Base-by-base conservation (phyloP, 1,140 invertebrate genomes). In the Trichonephila inaurata region DNA sequence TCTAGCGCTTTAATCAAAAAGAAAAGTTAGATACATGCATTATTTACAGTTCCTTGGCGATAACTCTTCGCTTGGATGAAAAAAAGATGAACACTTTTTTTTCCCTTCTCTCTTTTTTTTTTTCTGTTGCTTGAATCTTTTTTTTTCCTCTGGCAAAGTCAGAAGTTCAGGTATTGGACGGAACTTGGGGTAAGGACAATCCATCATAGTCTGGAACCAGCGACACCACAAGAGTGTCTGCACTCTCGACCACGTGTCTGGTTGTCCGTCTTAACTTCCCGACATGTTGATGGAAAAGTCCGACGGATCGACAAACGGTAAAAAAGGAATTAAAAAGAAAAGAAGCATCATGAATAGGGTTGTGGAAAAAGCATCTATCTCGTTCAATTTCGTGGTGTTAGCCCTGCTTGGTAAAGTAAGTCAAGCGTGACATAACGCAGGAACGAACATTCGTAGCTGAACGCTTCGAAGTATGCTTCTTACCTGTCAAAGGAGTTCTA, bases 131-230 rank as follows among this genome's bases (percentile, higher is more conserved):
- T n/a, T 6, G 28, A 18, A 33, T 77, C 14, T 62, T 77, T 33
- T 40, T 77, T 77, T 77, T 28, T 24, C 2, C 14, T 14, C 0
- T 33, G 2, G 14, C 24, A 3, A 24, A 1, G 16, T 3, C 28
- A 77, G 33, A 77, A 77, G 72, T 77, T 40, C 72, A 77, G 28
- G 72, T 77, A 77, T 77, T 40, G 72, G 33, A 6, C 28, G 16
- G 14, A 3, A 28, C 28, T 21, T 87, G 21, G 60, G 28, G 1
- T 18, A 60, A 87, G 60, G 85, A 61, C 60, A 87, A 87, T 87
- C 85, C 85, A 87, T 87, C 85, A 87, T 64, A 87, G 60, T 87
- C 85, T 87, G 58, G 85, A 28, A 33, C 24, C 51, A 21, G 44
- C 83, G 83, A 86, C 83, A 86, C 85, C 85, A 21, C 85, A 87